Conservation (phyloP, 2,113 vertebrate species). For the Murina feae region DNA sequence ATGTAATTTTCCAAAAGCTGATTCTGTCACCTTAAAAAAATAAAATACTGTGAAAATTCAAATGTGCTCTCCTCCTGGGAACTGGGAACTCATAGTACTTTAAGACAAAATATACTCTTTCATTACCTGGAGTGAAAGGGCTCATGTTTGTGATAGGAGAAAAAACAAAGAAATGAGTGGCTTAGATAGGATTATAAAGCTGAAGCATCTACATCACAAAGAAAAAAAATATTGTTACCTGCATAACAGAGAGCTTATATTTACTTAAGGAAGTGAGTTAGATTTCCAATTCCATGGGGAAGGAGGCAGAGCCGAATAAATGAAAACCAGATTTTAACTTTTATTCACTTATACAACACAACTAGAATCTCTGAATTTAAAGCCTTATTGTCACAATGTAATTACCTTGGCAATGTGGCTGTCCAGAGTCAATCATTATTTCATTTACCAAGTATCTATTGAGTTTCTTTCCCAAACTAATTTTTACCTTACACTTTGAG, state of each 20-base stretch:
- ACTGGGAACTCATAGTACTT: neutral
- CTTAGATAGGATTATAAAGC: neutral
- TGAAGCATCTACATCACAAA: neutral
- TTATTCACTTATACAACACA: neutral
- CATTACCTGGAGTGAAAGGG: neutral
- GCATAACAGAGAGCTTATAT: neutral
- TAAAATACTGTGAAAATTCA: constrained; percentile 6
- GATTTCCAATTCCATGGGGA: neutral
- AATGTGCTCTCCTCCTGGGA: neutral
- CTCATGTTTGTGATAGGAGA: neutral
- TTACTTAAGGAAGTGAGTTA: neutral
- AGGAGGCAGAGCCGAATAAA: neutral
- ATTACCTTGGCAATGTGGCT: neutral
- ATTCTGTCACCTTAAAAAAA: neutral
- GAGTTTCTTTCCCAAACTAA: neutral
- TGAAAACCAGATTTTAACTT: neutral
- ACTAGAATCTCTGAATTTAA: neutral
- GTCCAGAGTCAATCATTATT: neutral
- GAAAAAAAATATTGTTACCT: neutral
- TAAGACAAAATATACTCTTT: neutral
- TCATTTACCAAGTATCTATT: neutral
- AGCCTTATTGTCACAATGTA: neutral
- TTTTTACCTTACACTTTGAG: neutral
- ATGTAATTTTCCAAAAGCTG: neutral
- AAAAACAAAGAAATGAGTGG: neutral